Conservation (phyloP, 2,888 invertebrate genomes). For the Lycocerus yunnanus region DNA sequence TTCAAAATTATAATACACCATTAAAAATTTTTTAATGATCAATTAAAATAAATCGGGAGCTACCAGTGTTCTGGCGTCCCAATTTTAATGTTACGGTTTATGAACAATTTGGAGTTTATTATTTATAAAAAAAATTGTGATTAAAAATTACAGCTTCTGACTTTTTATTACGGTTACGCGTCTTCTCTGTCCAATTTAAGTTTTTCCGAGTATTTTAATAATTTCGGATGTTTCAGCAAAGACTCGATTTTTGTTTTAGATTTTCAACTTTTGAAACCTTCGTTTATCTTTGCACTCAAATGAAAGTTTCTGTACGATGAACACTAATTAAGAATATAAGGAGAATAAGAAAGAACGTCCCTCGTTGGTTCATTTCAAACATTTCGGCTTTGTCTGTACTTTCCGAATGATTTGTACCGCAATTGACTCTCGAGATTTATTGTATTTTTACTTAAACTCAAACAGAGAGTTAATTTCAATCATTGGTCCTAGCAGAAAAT, state of each 20-base stretch:
- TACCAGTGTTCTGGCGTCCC: neutral
- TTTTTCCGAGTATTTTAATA: neutral
- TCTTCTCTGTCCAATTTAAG: neutral
- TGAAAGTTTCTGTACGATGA: neutral
- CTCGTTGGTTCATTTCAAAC: neutral
- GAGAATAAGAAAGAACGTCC: neutral
- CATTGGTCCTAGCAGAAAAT: neutral
- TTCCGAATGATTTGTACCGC: neutral
- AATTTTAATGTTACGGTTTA: neutral
- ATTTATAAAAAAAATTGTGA: neutral
- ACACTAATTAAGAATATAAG: neutral
- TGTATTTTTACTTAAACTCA: neutral
- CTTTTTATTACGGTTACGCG: neutral
- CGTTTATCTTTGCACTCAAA: neutral
- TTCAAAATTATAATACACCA: neutral
- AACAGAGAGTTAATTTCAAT: neutral
- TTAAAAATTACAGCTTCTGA: neutral
- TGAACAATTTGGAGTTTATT: neutral
- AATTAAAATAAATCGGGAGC: neutral
- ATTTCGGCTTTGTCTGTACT: neutral
- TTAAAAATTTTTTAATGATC: neutral
- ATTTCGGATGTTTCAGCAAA: neutral
- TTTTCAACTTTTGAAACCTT: neutral
- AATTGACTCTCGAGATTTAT: neutral
- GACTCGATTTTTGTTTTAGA: neutral